Base-by-base conservation (phyloP, 1,140 invertebrate species). In the Ganaspis sp. region DNA sequence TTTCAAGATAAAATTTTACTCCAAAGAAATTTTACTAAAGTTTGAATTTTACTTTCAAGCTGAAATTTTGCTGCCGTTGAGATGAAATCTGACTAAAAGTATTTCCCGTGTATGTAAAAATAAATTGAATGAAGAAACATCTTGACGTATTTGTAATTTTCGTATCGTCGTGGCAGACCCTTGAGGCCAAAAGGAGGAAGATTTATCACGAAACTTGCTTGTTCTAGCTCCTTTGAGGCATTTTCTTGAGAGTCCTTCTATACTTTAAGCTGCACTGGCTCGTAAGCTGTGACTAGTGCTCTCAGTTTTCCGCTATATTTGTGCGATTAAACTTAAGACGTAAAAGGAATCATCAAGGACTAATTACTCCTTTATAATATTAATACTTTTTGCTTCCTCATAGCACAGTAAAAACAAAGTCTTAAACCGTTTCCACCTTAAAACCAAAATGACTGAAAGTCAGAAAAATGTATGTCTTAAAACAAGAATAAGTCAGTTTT, bases 151-250 rank as follows among this genome's bases (percentile, higher is more conserved):
- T 17, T 19, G 45, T 49, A 49, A 49, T 49, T 49, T 49, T 17
- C 17, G 12, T 49, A 19, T 3, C 5, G 1, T 8, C 4, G 45
- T 49, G 45, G 19, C 17, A 19, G 45, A n/a, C 17, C 15, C n/a
- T 17, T 49, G 45, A 49, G 45, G 17, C n/a, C 5, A 49, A 17
- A 5, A 49, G 19, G 12, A 53, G 19, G 26, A 72, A 80, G 73
- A 80, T 80, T 77, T 77, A 80, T 80, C 42, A 26, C 75, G 75
- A 69, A 77, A 75, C 75, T 77, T 80, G 45, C 72, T 77, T 75
- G 78, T 76, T 80, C 69, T 74, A 17, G n/a, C 15, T 19, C 45
- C 45, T 49, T 49, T 49, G 17, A 49, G 1, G 45, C 15, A 1
- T 49, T 17, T 49, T 49, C 45, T 5, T 49, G 45, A 49, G 45